Base-by-base conservation (phyloP, 1,140 invertebrate species). In the Megathymus violae region DNA sequence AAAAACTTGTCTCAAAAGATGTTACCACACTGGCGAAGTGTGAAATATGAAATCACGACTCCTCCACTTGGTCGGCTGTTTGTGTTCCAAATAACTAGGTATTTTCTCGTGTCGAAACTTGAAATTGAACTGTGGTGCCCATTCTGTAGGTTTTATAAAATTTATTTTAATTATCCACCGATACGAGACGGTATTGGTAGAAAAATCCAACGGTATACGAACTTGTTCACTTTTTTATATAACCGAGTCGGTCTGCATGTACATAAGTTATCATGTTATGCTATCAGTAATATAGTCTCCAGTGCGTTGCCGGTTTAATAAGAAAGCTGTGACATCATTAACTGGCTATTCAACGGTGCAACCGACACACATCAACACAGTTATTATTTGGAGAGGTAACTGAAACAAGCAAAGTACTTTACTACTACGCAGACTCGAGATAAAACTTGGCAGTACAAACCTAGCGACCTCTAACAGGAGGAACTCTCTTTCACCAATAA, bases 21-120 rank as follows among this genome's bases (percentile, higher is more conserved):
- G 78, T 83, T 84, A 82, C 80, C 80, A 74, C 80, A 74, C 82
- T 80, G 73, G 76, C 78, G 70, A 87, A 90, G 88, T 90, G 88
- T 90, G 83, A 90, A 90, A 89, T 88, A 90, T 88, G 86, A 90
- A 90, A 90, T 90, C 88, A 90, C 88, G 88, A 90, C 77, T 86
- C 75, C 71, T 78, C 81, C 78, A 85, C 82, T 86, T 74, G 76
- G 74, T 67, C 78, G 71, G 72, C 63, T 87, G 77, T 91, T 90
- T 88, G 85, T 81, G 80, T 87, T 89, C 82, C 79, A 81, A 87
- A 91, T 89, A 80, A 70, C 77, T 65, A 69, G 70, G 58, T 69
- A 88, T 80, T n/a, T n/a, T 85, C 78, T 88, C 78, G 72, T 86
- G 78, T 82, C 78, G 79, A 86, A 83, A 82, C 73, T 77, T 66